Percentiles rank a stretch among this genome's conserved stretches.
phyloP scores from a whole-genome alignment of 2,888 invertebrate species.

The Sphaerophoria rueppellii region DNA sequence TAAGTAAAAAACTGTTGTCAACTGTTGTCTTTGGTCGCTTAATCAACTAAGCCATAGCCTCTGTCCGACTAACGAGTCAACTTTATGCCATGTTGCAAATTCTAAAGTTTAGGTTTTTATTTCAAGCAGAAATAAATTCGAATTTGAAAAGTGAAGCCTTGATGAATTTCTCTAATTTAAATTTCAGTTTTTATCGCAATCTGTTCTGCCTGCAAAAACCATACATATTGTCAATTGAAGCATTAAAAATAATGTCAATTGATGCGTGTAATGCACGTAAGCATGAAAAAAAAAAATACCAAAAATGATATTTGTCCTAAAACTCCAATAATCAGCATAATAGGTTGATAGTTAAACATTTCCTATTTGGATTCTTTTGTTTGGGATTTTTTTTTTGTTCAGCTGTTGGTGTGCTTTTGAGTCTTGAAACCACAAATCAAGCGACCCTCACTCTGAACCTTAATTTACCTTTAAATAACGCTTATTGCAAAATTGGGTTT shows the following conservation, averaged over 20 bases:
- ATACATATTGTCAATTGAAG: conserved; percentile 54
- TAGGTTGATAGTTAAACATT: conserved; percentile 50
- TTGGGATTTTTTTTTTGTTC: conserved; percentile 8
- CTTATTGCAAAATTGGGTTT: too few relatives aligned
- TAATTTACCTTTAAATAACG: too few relatives aligned
- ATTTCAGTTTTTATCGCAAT: conserved; percentile 6
- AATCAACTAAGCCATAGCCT: too few relatives aligned
- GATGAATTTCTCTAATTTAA: conserved; percentile 6
- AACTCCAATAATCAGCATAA: conserved; percentile 64
- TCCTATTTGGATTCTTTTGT: conserved; percentile 67
- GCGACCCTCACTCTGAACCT: too few relatives aligned
- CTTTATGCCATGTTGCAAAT: too few relatives aligned
- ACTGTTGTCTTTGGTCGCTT: too few relatives aligned
- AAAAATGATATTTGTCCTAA: conserved; percentile 30
- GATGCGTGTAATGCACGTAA: conserved; percentile 21
- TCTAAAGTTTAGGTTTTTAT: too few relatives aligned
- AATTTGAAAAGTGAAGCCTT: conserved; percentile 53
- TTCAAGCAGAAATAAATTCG: neutral
- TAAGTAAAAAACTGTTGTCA: too few relatives aligned
- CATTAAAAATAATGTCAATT: conserved; percentile 67
- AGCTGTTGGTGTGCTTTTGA: neutral
- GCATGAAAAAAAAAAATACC: neutral
- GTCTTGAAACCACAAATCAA: too few relatives aligned
- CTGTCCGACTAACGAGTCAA: too few relatives aligned
- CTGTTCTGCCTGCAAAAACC: conserved; percentile 7